These are phyloP conservation scores for Netelia virgata DNA, from an alignment of 2,888 invertebrate genomes.

Conservation along the genomic window DNA sequence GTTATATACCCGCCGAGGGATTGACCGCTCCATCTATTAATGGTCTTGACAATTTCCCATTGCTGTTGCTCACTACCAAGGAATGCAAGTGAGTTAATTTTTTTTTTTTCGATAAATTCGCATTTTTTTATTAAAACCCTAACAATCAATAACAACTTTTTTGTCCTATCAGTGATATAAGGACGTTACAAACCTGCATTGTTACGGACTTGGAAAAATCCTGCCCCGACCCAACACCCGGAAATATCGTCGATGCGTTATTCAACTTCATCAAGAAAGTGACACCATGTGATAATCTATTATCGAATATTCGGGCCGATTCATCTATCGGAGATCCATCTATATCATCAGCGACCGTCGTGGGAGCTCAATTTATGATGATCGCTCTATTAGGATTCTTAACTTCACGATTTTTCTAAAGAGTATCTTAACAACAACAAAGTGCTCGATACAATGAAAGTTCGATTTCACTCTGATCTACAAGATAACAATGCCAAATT, in stretches of 20 bases:
- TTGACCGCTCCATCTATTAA: slow-evolving; percentile 16
- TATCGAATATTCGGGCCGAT: slow-evolving; percentile 50
- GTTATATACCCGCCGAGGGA: slow-evolving; percentile 84
- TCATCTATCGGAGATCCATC: slow-evolving; percentile 29
- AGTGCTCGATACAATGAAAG: slow-evolving; percentile 3
- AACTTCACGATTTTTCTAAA: slow-evolving; percentile 5
- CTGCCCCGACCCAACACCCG: slow-evolving; percentile 91
- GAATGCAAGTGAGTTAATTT: slow-evolving; percentile 86
- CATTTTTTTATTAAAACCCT: neutral
- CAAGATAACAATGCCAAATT: slow-evolving; percentile 12
- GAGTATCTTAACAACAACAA: neutral
- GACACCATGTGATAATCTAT: slow-evolving; percentile 86
- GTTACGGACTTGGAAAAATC: slow-evolving; percentile 87
- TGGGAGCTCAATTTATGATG: slow-evolving; percentile 11
- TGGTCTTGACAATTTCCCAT: slow-evolving; percentile 84
- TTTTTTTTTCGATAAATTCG: neutral
- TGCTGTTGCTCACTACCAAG: slow-evolving; percentile 87
- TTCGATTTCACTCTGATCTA: neutral
- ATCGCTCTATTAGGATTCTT: neutral
- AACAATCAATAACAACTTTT: neutral
- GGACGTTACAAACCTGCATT: slow-evolving; percentile 87
- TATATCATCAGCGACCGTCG: slow-evolving; percentile 8
- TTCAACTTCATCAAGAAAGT: slow-evolving; percentile 90
- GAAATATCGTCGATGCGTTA: slow-evolving; percentile 92
- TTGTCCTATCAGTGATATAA: slow-evolving; percentile 86